phyloP scores from a whole-genome alignment of 2,113 vertebrate genomes.

The Calyptommatus sinebrachiatus region DNA sequence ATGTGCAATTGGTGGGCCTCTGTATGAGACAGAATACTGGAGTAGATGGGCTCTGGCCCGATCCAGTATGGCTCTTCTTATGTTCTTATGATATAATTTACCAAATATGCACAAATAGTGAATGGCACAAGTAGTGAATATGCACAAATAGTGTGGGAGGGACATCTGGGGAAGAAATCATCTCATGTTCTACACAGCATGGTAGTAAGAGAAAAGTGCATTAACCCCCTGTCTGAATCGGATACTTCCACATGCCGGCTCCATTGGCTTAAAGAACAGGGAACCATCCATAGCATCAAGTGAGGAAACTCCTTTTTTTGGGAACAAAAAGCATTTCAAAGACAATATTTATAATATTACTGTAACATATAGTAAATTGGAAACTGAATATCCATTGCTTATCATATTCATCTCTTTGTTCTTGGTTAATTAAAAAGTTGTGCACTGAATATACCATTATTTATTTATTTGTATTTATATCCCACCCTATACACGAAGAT shows the following conservation, averaged over 20 bases:
- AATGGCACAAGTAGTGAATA: not conserved
- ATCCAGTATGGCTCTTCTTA: no score
- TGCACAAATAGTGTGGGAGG: conserved; percentile 4
- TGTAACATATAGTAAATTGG: not conserved
- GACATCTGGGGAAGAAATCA: not conserved
- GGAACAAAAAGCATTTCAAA: not conserved
- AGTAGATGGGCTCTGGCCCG: no score
- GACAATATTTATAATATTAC: not conserved
- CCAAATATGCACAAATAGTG: not conserved
- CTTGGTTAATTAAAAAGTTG: no score
- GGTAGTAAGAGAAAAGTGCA: not conserved
- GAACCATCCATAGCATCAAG: not conserved
- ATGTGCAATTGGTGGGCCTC: no score
- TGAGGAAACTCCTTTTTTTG: not conserved
- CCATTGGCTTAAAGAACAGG: not conserved
- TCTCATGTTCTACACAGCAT: not conserved
- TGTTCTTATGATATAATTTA: no score
- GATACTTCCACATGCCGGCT: not conserved
- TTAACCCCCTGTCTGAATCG: not conserved
- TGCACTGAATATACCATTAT: no score
- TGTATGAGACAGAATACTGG: no score
- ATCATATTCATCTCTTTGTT: no score
- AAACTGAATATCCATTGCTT: not conserved
- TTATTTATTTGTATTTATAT: no score
- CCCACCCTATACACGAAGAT: no score